These are phyloP conservation scores for Tinea pellionella DNA, from an alignment of 2,888 invertebrate species.

Conservation along the genomic window DNA sequence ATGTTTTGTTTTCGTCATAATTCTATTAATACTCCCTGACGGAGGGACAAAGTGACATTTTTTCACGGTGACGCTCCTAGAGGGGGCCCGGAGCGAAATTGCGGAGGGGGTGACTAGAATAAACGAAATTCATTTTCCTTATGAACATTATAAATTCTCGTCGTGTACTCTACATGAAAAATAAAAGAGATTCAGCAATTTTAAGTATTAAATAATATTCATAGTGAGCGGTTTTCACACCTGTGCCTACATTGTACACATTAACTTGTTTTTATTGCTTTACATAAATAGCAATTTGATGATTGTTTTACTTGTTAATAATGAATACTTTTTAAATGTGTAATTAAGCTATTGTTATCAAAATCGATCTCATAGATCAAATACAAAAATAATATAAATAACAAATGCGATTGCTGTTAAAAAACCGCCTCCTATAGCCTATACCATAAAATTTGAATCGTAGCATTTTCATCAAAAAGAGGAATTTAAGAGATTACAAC, in stretches of 20 bases:
- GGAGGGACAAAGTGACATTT: neutral
- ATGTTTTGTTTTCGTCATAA: neutral
- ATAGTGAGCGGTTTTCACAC: neutral
- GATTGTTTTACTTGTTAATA: no score
- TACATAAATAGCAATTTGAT: no score
- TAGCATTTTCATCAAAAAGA: neutral
- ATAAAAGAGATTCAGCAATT: slow-evolving; percentile 23
- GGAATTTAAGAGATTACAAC: neutral
- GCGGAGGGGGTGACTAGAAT: slow-evolving; percentile 1
- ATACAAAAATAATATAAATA: no score
- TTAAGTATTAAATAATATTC: neutral
- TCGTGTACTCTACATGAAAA: slow-evolving; percentile 26
- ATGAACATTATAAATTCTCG: slow-evolving; percentile 41
- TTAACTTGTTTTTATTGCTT: no score
- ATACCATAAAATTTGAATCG: neutral
- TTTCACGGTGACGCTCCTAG: neutral
- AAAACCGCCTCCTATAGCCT: neutral
- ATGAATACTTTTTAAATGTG: no score
- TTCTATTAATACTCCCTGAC: slow-evolving; percentile 2
- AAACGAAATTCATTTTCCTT: slow-evolving; percentile 36
- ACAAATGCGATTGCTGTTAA: neutral
- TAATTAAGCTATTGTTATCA: no score
- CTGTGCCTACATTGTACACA: no score
- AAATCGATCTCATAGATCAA: no score
- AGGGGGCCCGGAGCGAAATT: neutral